Base-by-base conservation (phyloP, 2,888 invertebrate species). In the Baronia brevicornis region DNA sequence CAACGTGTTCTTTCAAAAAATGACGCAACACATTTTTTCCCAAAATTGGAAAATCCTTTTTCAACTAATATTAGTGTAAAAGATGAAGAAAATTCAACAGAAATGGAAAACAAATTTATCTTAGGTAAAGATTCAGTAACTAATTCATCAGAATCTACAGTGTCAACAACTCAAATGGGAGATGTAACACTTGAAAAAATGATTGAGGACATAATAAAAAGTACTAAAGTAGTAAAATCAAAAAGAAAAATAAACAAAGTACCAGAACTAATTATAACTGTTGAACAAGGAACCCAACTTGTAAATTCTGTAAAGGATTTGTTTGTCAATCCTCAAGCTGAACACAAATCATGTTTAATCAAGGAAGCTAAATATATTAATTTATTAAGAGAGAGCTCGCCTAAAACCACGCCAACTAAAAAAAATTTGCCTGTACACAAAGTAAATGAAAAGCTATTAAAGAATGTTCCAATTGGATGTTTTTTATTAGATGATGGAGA, bases 161-260 rank as follows among this genome's bases (percentile, higher is more conserved):
- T 84, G 12, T 84, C 85, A 1, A 85, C 84, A 8, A 82, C 85
- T 2, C 77, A 84, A 63, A 85, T 85, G 85, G 85, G 85, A 2
- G 85, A 85, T 48, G 51, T 77, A 0, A 85, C 85, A 5, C 60
- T 89, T 23, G 88, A 89, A 51, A 84, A 73, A 62, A 86, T 89
- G 69, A 88, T 89, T 22, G 87, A 88, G 51, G 88, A 87, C 37
- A 87, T 89, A 32, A 77, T 89, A 40, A 88, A 88, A 43, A 87
- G 85, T 39, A 86, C 87, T 1, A 80, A 82, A 50, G 80, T 82
- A 30, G 69, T 80, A 0, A 85, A 84, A 62, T 71, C 69, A 15
- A 74, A 63, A 51, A 51, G 71, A 54, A 63, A 70, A 38, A 69
- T 75, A n/a, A 69, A 70, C 5, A 63, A 67, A 30, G 43, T 53